Evolutionary conservation across 1,140 invertebrate genomes (phyloP), one percentile per base, ranked within the genome.

Genomic region (Heliconius hermathena): DNA sequence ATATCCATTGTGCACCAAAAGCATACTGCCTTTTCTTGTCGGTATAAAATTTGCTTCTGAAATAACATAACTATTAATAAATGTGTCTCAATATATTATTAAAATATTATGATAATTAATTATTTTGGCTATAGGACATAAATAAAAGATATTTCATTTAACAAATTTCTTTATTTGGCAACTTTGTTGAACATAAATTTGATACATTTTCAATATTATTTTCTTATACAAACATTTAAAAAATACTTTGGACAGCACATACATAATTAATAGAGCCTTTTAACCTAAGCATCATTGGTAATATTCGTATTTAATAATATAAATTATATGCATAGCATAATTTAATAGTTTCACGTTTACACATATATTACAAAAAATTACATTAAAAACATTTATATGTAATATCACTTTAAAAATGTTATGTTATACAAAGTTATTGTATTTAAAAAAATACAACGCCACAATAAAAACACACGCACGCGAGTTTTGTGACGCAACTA

Each of bases 21-120:
- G 82, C 74, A 91, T 85, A 75, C 92, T 94, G 5, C 92, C 92
- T 87, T 94, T 94, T 80, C 89, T 84, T 29, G 92, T 94, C 72
- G 91, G 91, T 82, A 94, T 89, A 76, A 92, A 94, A 76, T 88
- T 91, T 57, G 92, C 92, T 82, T 92, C 91, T 92, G 88, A 85
- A 93, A 83, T 74, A 74, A 81, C 76, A 74, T 26, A 46, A 57
- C 22, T 54, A 77, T 77, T 77, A 82, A 76, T 52, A 77, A 74
- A 73, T 79, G 76, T 75, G 57, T 71, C 52, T 20, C 54, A 73
- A 71, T 70, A 46, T 41, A 26, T n/a, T 20, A 52, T 20, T 52
- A 5, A 20, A 20, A 20, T 52, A 46, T 46, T 46, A 46, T 46
- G 13, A 46, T 16, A 16, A 46, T 16, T 46, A 46, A 16, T 46